Base-by-base conservation (phyloP, 2,113 vertebrate genomes). In the Protobothrops mucrosquamatus region DNA sequence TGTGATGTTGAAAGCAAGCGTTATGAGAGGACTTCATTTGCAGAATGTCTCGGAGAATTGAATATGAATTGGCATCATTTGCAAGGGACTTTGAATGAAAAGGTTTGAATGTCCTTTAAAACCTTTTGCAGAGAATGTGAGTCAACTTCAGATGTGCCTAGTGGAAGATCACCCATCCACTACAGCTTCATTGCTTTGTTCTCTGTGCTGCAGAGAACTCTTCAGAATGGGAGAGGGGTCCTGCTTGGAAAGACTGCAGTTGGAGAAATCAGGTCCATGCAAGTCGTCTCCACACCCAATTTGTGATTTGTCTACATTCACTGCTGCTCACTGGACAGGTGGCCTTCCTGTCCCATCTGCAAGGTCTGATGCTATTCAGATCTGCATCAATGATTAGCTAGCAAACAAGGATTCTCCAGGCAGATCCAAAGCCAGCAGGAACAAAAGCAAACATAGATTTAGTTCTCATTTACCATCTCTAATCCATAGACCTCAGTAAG, bases 31-130 rank as follows among this genome's bases (percentile, higher is more conserved):
- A 98, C 97, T 0, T 97, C 96, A 64, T 98, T 99, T 92, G 98
- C 99, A 0, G 99, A 99, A 95, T 97, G 97, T 87, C 98, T 98
- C 59, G 99, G 99, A 0, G 94, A 96, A 20, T 95, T 99, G 96
- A 98, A 98, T 96, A 94, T 97, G 54, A 97, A 90, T 39, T 99
- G 99, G 99, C 97, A 98, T 91, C 93, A 90, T 4, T 93, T 99
- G 18, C 97, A 98, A 10, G 98, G 97, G 0, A 57, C 93, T 0
- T 96, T 99, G 46, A 97, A 95, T 91, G 96, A 93, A 95, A 98
- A 98, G 98, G 99, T 99, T 85, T 43, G 97, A 1, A 15, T 29
- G 0, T 39, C 0, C 46, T 93, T 92, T 85, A 0, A 4, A n/a
- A 1, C 26, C 39, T 94, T 69, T 26, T 23, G 26, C 1, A 2